phyloP scores from a whole-genome alignment of 2,888 invertebrate species.

The Electrophaes corylata region DNA sequence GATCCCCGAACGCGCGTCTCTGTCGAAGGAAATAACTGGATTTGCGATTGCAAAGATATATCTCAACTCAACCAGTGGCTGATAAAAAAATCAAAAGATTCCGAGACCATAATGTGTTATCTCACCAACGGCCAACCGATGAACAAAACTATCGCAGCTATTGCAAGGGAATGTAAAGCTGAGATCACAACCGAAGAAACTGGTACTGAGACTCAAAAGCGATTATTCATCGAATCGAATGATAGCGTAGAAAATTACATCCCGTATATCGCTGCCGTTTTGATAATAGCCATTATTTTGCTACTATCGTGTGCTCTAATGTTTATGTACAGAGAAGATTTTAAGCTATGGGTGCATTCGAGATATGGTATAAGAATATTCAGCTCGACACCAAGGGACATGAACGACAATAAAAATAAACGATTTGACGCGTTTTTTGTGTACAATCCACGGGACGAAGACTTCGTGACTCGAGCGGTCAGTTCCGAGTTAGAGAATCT shows the following conservation, averaged over 20 bases:
- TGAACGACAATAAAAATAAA: conserved; percentile 86
- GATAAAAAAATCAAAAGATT: conserved; percentile 86
- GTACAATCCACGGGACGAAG: conserved; percentile 92
- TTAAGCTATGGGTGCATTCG: conserved; percentile 91
- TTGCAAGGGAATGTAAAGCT: conserved; percentile 83
- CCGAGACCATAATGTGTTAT: conserved; percentile 87
- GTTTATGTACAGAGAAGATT: conserved; percentile 90
- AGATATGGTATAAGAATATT: conserved; percentile 90
- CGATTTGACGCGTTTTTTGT: conserved; percentile 95
- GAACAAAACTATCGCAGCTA: conserved; percentile 79
- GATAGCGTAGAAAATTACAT: conserved; percentile 89
- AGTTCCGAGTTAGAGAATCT: conserved; percentile 90
- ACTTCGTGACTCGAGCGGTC: conserved; percentile 87
- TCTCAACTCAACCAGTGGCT: conserved; percentile 89
- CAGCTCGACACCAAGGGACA: conserved; percentile 83
- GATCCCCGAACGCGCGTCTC: conserved; percentile 88
- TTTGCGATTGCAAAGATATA: conserved; percentile 91
- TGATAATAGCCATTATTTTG: conserved; percentile 88
- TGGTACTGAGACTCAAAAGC: conserved; percentile 82
- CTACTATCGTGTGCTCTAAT: conserved; percentile 87
- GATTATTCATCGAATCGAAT: conserved; percentile 86
- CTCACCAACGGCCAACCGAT: conserved; percentile 80
- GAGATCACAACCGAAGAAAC: conserved; percentile 87
- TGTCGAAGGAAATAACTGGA: conserved; percentile 92
- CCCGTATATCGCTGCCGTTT: conserved; percentile 88